Conservation (phyloP, 2,797 vertebrate species). For the Micromesistius poutassou region DNA sequence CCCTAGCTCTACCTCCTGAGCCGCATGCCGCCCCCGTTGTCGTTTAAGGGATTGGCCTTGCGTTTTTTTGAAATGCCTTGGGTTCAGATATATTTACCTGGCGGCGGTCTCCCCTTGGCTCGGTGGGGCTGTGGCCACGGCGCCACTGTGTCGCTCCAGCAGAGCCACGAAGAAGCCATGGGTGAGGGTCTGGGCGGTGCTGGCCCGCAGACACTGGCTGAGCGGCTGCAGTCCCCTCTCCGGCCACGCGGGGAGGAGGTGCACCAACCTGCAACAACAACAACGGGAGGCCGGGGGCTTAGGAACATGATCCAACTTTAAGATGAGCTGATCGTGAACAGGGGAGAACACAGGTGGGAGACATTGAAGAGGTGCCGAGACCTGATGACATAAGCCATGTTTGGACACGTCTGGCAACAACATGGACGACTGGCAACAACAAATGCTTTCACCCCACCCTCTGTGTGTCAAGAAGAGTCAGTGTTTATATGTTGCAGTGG, state of each 20-base stretch:
- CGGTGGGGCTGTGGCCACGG: background rate
- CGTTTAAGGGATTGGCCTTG: background rate
- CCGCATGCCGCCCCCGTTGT: too few species aligned
- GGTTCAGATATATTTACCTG: constrained; percentile 40
- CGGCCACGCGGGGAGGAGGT: constrained; percentile 81
- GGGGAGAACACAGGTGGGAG: background rate
- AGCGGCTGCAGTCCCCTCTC: constrained; percentile 79
- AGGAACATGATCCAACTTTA: background rate
- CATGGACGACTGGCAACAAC: background rate
- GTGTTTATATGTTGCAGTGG: too few species aligned
- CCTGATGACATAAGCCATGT: background rate
- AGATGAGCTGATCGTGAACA: background rate
- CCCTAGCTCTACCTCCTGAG: too few species aligned
- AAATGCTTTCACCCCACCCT: background rate
- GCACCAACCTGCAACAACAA: constrained; percentile 72
- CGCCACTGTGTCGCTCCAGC: constrained; percentile 67
- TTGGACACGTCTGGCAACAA: background rate
- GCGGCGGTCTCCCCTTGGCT: constrained; percentile 15
- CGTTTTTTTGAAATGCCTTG: background rate
- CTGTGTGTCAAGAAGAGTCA: too few species aligned
- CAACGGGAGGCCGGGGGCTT: background rate
- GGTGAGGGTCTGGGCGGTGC: constrained; percentile 76
- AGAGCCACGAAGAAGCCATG: constrained; percentile 91
- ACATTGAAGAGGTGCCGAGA: background rate
- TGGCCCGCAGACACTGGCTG: constrained; percentile 84